These are phyloP conservation scores for Caenorhabditis doughertyi DNA, from an alignment of 2,888 invertebrate species.

Conservation along the genomic window DNA sequence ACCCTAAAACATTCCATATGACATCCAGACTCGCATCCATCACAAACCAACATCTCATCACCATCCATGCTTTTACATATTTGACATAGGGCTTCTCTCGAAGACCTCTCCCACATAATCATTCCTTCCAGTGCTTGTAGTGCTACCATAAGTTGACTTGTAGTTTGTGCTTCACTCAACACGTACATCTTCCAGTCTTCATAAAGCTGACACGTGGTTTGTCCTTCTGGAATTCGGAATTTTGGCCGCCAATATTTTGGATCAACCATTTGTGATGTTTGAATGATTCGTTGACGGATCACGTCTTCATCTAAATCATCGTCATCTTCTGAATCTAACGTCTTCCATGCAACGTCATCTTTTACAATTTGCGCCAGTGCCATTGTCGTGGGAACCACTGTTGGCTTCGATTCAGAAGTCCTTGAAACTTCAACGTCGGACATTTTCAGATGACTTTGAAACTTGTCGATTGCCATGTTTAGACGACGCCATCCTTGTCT, in stretches of 20 bases:
- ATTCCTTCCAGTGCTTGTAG: slow-evolving; percentile 89
- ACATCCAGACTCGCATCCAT: slow-evolving; percentile 98
- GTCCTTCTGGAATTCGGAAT: slow-evolving; percentile 5
- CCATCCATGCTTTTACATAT: slow-evolving; percentile 97
- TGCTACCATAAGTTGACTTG: slow-evolving; percentile 93
- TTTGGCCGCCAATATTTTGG: slow-evolving; percentile 42
- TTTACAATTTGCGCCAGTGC: slow-evolving; percentile 58
- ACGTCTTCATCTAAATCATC: neutral
- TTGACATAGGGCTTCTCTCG: slow-evolving; percentile 94
- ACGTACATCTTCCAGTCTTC: slow-evolving; percentile 92
- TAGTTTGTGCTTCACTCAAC: slow-evolving; percentile 88
- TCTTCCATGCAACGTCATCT: slow-evolving; percentile 38
- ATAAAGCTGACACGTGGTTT: slow-evolving; percentile 4
- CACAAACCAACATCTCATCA: slow-evolving; percentile 94
- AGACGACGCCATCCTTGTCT: slow-evolving; percentile 36
- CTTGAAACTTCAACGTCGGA: slow-evolving; percentile 21
- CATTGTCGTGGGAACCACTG: slow-evolving; percentile 45
- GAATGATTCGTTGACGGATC: slow-evolving; percentile 24
- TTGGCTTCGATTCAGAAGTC: slow-evolving; percentile 22
- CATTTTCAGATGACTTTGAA: slow-evolving; percentile 36
- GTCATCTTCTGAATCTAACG: neutral
- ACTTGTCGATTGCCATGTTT: slow-evolving; percentile 18
- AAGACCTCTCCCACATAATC: slow-evolving; percentile 98
- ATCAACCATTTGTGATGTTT: slow-evolving; percentile 44
- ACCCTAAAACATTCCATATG: slow-evolving; percentile 97